These are phyloP conservation scores for Harpalus rufipes DNA, from an alignment of 2,888 invertebrate genomes.

Conservation along the genomic window DNA sequence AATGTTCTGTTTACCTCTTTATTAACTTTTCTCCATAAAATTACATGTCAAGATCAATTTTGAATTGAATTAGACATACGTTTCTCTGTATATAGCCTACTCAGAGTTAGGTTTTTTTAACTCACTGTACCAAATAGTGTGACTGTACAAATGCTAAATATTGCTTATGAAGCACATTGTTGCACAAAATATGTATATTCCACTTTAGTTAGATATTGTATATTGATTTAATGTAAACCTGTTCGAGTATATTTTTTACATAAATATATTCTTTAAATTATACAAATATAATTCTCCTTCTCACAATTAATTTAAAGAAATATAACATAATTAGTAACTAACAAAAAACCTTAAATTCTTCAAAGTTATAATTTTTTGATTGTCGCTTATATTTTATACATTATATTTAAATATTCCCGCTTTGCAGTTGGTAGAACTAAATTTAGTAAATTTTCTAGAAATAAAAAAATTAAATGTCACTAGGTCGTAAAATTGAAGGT, in stretches of 20 bases:
- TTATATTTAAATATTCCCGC: conserved; percentile 9
- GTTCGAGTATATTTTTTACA: conserved; percentile 63
- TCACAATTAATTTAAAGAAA: not conserved
- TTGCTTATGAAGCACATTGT: conserved; percentile 60
- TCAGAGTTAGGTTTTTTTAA: too few species aligned
- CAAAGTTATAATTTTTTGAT: too few species aligned
- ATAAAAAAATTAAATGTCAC: conserved; percentile 1
- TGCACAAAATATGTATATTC: conserved; percentile 49
- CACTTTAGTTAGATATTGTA: conserved; percentile 50
- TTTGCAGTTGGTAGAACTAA: not conserved
- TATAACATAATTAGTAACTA: not conserved
- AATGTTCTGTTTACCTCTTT: too few species aligned
- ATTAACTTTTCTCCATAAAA: too few species aligned
- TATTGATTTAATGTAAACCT: conserved; percentile 66
- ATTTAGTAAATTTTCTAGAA: not conserved
- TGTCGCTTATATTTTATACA: too few species aligned
- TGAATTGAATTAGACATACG: too few species aligned
- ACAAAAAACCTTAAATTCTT: too few species aligned
- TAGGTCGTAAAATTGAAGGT: conserved; percentile 43
- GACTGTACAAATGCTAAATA: conserved; percentile 55
- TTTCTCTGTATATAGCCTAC: too few species aligned
- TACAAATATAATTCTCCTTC: not conserved
- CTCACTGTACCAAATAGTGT: conserved; percentile 13
- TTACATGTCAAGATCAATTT: too few species aligned
- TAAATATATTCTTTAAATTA: conserved; percentile 65